These are phyloP conservation scores for Scopus umbretta DNA, from an alignment of 2,113 vertebrate genomes.

Conservation along the genomic window DNA sequence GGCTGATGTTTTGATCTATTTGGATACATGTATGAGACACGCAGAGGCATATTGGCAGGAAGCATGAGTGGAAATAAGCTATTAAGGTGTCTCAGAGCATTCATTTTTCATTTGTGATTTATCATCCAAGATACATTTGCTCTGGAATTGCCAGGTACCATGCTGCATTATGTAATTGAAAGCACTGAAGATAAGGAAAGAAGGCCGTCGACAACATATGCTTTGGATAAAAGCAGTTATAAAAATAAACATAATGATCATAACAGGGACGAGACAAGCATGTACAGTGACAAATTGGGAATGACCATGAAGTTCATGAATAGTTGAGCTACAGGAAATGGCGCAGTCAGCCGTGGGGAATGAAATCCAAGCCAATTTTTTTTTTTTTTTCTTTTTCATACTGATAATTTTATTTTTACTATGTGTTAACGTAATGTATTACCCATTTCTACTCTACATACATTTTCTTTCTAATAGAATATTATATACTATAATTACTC, in stretches of 20 bases:
- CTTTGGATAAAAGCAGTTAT: neutral
- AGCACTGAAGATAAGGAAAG: neutral
- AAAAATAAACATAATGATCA: neutral
- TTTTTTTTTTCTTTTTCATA: neutral
- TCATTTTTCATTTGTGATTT: conserved; percentile 27
- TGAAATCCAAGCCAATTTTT: neutral
- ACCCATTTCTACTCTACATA: neutral
- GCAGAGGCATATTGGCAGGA: neutral
- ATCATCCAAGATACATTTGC: neutral
- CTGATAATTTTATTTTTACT: neutral
- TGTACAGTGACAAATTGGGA: neutral
- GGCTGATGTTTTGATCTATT: neutral
- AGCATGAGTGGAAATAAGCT: neutral
- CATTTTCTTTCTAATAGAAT: neutral
- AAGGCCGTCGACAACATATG: neutral
- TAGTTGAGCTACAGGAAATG: neutral
- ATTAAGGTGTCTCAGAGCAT: neutral
- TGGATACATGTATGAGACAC: neutral
- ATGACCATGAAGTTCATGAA: neutral
- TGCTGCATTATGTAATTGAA: neutral
- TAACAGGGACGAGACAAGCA: neutral
- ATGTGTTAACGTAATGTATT: neutral
- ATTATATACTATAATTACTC: neutral
- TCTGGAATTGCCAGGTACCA: neutral
- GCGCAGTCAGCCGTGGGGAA: neutral